Percentiles rank a stretch among this genome's conserved stretches.
Evolutionary conservation across 92 coral and sea anemone genomes (phyloP).

Genomic region (Paramuricea clavata): DNA sequence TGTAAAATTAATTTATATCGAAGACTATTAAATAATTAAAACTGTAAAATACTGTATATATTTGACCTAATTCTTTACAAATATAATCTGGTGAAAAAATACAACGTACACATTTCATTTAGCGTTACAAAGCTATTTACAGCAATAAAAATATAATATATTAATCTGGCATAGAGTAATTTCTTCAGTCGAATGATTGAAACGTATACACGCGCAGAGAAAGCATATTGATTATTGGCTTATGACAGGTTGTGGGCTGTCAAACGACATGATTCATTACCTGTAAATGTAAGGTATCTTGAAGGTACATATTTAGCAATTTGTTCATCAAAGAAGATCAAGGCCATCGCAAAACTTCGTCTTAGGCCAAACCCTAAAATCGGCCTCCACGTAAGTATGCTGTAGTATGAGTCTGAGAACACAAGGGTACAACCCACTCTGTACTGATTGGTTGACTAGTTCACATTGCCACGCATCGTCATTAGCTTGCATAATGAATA

Average conservation of each 20-base stretch:
- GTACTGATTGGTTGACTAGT: neutral
- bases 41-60: too few relatives aligned
- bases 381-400: too few relatives aligned
- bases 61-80: neutral
- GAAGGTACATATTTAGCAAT: too few relatives aligned
- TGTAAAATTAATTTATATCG: neutral
- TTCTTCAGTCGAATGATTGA: neutral
- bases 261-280: neutral
- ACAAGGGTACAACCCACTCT: neutral
- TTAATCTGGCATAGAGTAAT: neutral
- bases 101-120: neutral
- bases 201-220: neutral
- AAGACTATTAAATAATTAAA: neutral
- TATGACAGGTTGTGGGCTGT: neutral
- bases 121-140: constrained; percentile 12
- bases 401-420: too few relatives aligned
- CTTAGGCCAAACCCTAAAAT: too few relatives aligned
- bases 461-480: neutral
- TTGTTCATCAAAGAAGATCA: neutral
- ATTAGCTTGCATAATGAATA: too few relatives aligned
- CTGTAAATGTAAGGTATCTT: too few relatives aligned
- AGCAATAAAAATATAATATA: constrained; percentile 7
- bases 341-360: neutral
- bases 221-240: too few relatives aligned
- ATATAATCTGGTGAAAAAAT: neutral